A percentile compares a stretch with the other conserved stretches of the same genome.
Conservation (phyloP, 2,888 invertebrate genomes). For the Cerastis leucographa region DNA sequence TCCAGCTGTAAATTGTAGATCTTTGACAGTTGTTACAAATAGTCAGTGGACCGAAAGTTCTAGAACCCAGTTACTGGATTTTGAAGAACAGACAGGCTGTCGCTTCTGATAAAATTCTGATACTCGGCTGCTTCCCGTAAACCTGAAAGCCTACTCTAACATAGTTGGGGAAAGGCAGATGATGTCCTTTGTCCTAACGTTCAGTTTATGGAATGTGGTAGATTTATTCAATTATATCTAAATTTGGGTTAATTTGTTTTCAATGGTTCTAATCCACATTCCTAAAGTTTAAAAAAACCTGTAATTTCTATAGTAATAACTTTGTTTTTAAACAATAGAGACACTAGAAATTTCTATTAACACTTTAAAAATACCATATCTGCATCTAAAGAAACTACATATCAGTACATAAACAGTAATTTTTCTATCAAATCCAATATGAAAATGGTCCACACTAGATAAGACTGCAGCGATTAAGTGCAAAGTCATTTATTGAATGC, state of each 20-base stretch:
- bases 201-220: not conserved
- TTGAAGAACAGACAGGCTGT: too few species aligned
- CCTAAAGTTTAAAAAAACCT: too few species aligned
- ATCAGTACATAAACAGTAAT: not conserved
- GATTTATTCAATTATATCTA: not conserved
- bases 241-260: not conserved
- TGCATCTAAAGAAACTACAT: not conserved
- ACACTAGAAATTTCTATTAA: conserved; percentile 28
- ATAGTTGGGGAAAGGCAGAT: too few species aligned
- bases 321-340: conserved; percentile 1
- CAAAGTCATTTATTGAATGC: conserved; percentile 14
- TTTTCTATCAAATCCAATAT: not conserved
- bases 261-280: not conserved
- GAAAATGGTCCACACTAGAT: not conserved
- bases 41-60: too few species aligned
- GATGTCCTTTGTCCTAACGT: not conserved
- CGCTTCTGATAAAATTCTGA: too few species aligned
- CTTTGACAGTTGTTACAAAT: too few species aligned
- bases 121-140: too few species aligned
- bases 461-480: not conserved
- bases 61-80: too few species aligned
- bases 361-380: not conserved
- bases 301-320: conserved; percentile 8
- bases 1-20: too few species aligned
- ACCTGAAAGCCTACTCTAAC: too few species aligned